Percentiles rank a stretch among this genome's conserved stretches.
phyloP scores from a whole-genome alignment of 2,113 vertebrate genomes.

The Ictidomys tridecemlineatus region DNA sequence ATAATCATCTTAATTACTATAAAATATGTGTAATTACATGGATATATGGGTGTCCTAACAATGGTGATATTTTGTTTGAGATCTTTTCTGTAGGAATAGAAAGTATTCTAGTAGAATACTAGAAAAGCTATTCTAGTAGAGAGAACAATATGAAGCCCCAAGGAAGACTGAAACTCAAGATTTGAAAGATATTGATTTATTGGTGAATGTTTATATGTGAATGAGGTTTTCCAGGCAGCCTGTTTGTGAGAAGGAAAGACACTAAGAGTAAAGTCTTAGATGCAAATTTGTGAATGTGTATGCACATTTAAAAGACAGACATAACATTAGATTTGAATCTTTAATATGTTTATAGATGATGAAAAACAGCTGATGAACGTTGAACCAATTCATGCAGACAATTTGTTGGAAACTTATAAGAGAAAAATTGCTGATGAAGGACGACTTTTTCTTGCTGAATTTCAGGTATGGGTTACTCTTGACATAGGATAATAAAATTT shows the following conservation, averaged over 20 bases:
- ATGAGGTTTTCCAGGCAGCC: neutral
- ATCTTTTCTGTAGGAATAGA: neutral
- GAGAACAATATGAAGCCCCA: neutral
- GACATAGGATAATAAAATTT: neutral
- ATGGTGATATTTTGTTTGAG: neutral
- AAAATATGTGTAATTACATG: neutral
- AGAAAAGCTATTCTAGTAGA: too few relatives aligned
- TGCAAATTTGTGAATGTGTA: neutral
- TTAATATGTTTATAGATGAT: constrained; percentile 86
- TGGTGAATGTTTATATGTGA: neutral
- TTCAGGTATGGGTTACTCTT: constrained; percentile 91
- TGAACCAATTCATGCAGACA: constrained; percentile 94
- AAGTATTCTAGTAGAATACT: too few relatives aligned
- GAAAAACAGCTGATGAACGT: constrained; percentile 92
- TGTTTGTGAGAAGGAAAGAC: neutral
- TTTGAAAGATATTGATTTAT: neutral
- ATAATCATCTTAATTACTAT: neutral
- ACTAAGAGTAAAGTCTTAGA: neutral
- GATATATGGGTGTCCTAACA: neutral
- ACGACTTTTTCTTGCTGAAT: constrained; percentile 96
- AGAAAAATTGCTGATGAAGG: constrained; percentile 96
- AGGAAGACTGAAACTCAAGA: neutral
- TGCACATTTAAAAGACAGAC: neutral
- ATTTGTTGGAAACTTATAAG: constrained; percentile 93
- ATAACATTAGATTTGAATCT: neutral